Percentiles rank a stretch among this genome's conserved stretches.
Evolutionary conservation across 2,888 invertebrate genomes (phyloP).

Genomic region (Volucella zonaria): DNA sequence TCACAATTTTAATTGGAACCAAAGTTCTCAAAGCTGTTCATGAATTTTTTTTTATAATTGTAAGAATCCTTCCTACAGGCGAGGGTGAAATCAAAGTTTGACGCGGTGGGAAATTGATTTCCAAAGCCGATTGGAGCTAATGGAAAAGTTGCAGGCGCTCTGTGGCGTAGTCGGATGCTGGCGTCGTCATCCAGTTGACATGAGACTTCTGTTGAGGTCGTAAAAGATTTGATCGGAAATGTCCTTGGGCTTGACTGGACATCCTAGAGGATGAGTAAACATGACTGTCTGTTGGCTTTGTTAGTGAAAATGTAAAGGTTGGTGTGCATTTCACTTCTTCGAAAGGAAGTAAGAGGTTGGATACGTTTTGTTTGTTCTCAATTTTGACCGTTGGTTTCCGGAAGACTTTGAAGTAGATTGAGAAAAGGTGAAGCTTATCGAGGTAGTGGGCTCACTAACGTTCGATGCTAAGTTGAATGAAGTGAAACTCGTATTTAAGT

Average conservation of each 20-base stretch:
- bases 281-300: constrained; percentile 53
- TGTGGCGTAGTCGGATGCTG: constrained; percentile 79
- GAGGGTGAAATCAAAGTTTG: constrained; percentile 53
- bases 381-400: constrained; percentile 33
- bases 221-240: constrained; percentile 62
- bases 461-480: constrained; percentile 48
- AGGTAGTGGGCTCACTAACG: constrained; percentile 39
- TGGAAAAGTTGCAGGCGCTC: constrained; percentile 10
- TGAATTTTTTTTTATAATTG: constrained; percentile 66
- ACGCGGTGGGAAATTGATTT: too few relatives aligned
- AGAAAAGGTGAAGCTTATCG: constrained; percentile 73
- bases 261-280: constrained; percentile 35
- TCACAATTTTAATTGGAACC: too few relatives aligned
- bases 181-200: constrained; percentile 81
- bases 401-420: constrained; percentile 63
- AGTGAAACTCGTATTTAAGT: constrained; percentile 20
- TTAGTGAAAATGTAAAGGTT: constrained; percentile 69
- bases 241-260: constrained; percentile 36
- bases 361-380: constrained; percentile 6
- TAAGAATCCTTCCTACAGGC: constrained; percentile 59
- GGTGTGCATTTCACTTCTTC: constrained; percentile 73
- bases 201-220: constrained; percentile 57
- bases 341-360: constrained; percentile 46
- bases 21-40: too few relatives aligned
- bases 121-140: constrained; percentile 53